These are phyloP conservation scores for Gastrophysa polygoni DNA, from an alignment of 2,888 invertebrate species.

Conservation along the genomic window DNA sequence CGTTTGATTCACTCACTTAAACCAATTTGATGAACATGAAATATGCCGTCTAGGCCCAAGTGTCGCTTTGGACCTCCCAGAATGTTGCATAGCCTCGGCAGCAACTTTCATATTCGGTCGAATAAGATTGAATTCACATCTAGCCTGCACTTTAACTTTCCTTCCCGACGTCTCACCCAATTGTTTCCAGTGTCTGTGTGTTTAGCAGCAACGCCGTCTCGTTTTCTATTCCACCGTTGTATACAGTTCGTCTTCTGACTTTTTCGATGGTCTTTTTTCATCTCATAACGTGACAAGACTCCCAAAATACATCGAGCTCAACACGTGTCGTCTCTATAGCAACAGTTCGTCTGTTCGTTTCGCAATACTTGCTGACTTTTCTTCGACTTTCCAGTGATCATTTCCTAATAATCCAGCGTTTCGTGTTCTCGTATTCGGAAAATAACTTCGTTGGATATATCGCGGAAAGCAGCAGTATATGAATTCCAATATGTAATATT, in stretches of 20 bases:
- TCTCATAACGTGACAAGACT: conserved; percentile 60
- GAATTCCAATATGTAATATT: neutral
- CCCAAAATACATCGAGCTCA: conserved; percentile 58
- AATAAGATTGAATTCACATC: no score
- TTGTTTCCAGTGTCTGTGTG: conserved; percentile 42
- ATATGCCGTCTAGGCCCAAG: no score
- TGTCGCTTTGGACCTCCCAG: no score
- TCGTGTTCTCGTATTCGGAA: neutral
- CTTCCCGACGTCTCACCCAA: conserved; percentile 34
- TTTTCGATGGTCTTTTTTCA: conserved; percentile 58
- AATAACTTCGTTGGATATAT: conserved; percentile 5
- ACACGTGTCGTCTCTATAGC: conserved; percentile 60
- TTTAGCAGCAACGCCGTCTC: conserved; percentile 47
- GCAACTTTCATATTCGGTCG: no score
- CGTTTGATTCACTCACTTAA: no score
- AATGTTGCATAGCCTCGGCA: no score
- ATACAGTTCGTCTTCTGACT: conserved; percentile 40
- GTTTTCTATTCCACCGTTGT: conserved; percentile 44
- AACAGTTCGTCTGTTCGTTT: conserved; percentile 56
- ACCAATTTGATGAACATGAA: no score
- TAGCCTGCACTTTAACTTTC: conserved; percentile 29
- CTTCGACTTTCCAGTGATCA: conserved; percentile 49
- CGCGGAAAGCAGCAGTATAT: neutral
- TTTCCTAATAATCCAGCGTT: conserved; percentile 51
- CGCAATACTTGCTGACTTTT: conserved; percentile 53